phyloP scores from a whole-genome alignment of 2,797 vertebrate species.

The Thunnus albacares region DNA sequence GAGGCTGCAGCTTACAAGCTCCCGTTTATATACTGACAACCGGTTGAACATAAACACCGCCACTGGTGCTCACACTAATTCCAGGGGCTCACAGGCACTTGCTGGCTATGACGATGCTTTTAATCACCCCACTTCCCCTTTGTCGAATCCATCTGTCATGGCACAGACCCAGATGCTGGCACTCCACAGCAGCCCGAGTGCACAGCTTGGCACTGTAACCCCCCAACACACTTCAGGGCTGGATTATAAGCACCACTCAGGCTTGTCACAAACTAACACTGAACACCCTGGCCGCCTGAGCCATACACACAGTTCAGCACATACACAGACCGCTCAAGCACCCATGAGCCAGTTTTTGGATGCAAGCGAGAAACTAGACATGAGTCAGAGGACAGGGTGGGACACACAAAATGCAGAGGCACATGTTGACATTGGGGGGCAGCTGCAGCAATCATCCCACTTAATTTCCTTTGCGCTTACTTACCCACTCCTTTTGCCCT shows the following conservation, averaged over 20 bases:
- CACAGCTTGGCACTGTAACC: neutral
- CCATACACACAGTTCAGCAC: conserved; percentile 10
- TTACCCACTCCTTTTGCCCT: neutral
- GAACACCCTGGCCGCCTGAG: neutral
- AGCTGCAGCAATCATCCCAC: neutral
- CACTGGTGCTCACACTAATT: neutral
- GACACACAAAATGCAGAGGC: neutral
- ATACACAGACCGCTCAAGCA: neutral
- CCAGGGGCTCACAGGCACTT: neutral
- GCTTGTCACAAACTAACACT: neutral
- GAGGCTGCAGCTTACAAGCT: conserved; percentile 1
- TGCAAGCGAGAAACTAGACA: neutral
- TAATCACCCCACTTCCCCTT: neutral
- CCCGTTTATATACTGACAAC: neutral
- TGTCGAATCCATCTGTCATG: conserved; percentile 12
- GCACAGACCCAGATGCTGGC: neutral
- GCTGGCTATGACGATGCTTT: neutral
- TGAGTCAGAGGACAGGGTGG: neutral
- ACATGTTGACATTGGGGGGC: neutral
- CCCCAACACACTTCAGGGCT: conserved; percentile 6
- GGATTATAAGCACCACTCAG: conserved; percentile 15
- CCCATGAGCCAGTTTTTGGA: neutral
- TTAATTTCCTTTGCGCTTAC: neutral
- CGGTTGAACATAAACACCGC: neutral
- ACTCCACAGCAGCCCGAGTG: neutral